A percentile compares a stretch with the other conserved stretches of the same genome.
Evolutionary conservation across 2,113 vertebrate genomes (phyloP).

Genomic region (Chascanopsetta lugubris): DNA sequence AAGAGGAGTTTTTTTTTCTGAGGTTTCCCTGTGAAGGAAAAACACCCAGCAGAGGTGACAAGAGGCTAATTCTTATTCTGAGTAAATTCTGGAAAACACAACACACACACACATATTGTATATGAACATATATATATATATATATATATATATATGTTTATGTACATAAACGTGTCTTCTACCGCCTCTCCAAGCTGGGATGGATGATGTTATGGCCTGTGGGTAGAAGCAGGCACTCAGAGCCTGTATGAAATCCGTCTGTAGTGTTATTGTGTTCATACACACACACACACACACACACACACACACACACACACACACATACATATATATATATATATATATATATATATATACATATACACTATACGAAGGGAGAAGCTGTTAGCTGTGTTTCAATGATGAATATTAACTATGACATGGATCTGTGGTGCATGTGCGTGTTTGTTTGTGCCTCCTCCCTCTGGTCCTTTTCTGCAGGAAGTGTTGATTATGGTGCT

Average conservation of each 20-base stretch:
- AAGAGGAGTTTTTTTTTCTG: constrained; percentile 35
- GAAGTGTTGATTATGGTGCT: constrained; percentile 57
- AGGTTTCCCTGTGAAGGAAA: constrained; percentile 59
- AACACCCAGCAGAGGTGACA: constrained; percentile 39
- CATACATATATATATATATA: no score
- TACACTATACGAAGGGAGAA: no score
- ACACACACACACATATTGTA: constrained; percentile 8
- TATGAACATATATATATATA: neutral
- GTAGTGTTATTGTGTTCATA: constrained; percentile 54
- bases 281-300: no score
- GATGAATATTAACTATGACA: no score
- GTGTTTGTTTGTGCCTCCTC: constrained; percentile 38
- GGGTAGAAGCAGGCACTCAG: constrained; percentile 30
- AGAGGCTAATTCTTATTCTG: constrained; percentile 50
- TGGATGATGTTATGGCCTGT: constrained; percentile 62
- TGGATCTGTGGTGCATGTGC: constrained; percentile 7
- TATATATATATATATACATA: no score
- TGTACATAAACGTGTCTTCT: no score
- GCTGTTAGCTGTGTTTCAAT: constrained; percentile 7
- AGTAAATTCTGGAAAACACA: constrained; percentile 36
- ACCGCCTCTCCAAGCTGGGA: constrained; percentile 30
- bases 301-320: no score
- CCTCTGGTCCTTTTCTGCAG: constrained; percentile 15
- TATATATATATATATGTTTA: neutral
- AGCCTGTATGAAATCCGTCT: constrained; percentile 55